phyloP scores from a whole-genome alignment of 2,113 vertebrate genomes.

The Cyanoramphus novaezelandiae region DNA sequence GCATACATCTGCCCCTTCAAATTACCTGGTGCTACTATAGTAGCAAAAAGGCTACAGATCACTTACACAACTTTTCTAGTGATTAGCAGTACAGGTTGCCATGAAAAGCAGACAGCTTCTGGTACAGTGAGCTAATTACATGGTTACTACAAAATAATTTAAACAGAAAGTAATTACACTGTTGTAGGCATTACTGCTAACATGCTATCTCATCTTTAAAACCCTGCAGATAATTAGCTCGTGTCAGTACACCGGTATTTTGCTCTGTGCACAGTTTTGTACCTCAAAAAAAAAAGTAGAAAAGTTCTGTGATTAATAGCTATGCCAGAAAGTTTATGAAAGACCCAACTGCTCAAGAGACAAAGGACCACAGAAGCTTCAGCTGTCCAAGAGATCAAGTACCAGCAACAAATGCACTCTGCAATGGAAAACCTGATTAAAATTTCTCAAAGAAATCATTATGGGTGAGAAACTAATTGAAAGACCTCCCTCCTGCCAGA shows the following conservation, averaged over 20 bases:
- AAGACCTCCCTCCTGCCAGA: slow-evolving; percentile 64
- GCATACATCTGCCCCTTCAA: background rate
- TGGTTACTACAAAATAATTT: slow-evolving; percentile 27
- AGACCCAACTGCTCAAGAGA: slow-evolving; percentile 17
- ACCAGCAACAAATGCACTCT: slow-evolving; percentile 46
- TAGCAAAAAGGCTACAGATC: background rate
- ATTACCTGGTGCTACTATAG: background rate
- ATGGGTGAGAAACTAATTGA: slow-evolving; percentile 67
- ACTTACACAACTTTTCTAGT: slow-evolving; percentile 21
- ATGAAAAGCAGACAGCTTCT: slow-evolving; percentile 39
- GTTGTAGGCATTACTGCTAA: slow-evolving; percentile 55
- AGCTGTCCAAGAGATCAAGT: slow-evolving; percentile 60
- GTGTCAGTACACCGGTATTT: background rate
- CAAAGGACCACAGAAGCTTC: slow-evolving; percentile 38
- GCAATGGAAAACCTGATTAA: slow-evolving; percentile 69
- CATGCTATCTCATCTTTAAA: slow-evolving; percentile 26
- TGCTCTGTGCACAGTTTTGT: background rate
- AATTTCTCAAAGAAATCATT: slow-evolving; percentile 73
- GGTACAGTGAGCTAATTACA: slow-evolving; percentile 41
- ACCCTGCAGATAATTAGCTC: slow-evolving; percentile 30
- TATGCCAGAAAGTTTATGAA: slow-evolving; percentile 44
- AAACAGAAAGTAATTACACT: slow-evolving; percentile 3
- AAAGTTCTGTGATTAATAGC: slow-evolving; percentile 37
- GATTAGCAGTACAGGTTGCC: slow-evolving; percentile 39
- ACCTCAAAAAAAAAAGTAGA: slow-evolving; percentile 36